Base-by-base conservation (phyloP, 2,113 vertebrate species). In the Odontophorus gujanensis region DNA sequence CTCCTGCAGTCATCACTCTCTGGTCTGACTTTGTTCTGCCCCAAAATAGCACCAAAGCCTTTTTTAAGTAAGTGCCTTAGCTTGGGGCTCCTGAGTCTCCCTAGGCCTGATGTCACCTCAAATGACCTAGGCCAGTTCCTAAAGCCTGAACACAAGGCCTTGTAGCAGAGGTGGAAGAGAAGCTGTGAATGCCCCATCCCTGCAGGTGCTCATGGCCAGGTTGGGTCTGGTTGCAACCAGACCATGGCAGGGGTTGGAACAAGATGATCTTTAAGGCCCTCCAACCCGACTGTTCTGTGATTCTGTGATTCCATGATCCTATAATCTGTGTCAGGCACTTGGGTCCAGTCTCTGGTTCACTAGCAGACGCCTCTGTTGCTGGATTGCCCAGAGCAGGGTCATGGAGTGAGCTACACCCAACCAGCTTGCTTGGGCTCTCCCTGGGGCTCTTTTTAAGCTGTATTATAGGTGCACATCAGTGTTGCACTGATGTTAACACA, bases 391-490 rank as follows among this genome's bases (percentile, higher is more conserved):
- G 28, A 76, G 1, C 5, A 40, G 22, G 12, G 20, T 55, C 30
- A 7, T 9, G 36, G 48, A 26, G 40, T 9, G 38, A 79, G 5
- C 62, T 42, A 1, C 32, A 59, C 6, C 10, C 66, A 3, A 69
- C 40, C 21, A 45, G 7, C n/a, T 81, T 77, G 8, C 30, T 3
- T 50, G 32, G 13, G 11, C 20, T 73, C 9, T 57, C 26, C 50
- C 1, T 51, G 77, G 65, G 50, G 7, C 34, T 36, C 30, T 8
- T 17, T 73, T 53, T 58, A 26, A 45, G 71, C 40, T 42, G 12
- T 48, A 2, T 59, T 48, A 20, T 0, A 5, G 48, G 17, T 36
- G 30, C 11, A 15, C 1, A 0, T 75, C 61, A 34, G 47, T 63
- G 11, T 77, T 38, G 10, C 1, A 3, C 9, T 66, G 48, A 6